Percentiles rank a stretch among this genome's conserved stretches.
phyloP scores from a whole-genome alignment of 2,113 vertebrate species.

The Lycocorax pyrrhopterus region DNA sequence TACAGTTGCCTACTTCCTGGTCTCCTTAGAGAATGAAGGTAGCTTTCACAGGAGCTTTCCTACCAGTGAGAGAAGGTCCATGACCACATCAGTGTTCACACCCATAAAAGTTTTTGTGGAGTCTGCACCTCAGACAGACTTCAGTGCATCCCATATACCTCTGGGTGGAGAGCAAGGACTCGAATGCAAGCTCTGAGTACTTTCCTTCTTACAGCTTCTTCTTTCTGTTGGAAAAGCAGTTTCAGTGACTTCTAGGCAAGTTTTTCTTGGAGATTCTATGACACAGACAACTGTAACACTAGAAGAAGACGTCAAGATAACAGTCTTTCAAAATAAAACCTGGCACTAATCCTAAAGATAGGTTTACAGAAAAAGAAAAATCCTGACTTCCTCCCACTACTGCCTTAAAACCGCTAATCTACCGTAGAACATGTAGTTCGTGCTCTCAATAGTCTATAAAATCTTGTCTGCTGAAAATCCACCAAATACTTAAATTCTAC shows the following conservation, averaged over 20 bases:
- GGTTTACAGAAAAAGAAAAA: not conserved
- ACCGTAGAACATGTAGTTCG: not conserved
- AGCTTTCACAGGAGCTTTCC: not conserved
- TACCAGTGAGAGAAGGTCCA: not conserved
- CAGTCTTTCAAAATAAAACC: not conserved
- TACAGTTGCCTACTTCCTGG: not conserved
- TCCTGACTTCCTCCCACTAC: not conserved
- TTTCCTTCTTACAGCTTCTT: not conserved
- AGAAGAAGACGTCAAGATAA: not conserved
- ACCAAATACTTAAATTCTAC: not conserved
- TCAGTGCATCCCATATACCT: not conserved
- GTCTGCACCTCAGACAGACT: not conserved
- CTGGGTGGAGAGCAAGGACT: not conserved
- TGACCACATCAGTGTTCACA: not conserved
- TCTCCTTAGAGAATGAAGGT: not conserved
- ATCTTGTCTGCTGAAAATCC: not conserved
- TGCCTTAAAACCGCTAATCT: not conserved
- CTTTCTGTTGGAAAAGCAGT: not conserved
- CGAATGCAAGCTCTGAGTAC: not conserved
- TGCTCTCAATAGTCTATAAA: not conserved
- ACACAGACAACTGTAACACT: not conserved
- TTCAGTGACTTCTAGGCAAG: not conserved
- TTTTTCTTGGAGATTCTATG: not conserved
- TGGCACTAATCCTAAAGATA: not conserved
- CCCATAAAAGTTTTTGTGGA: not conserved